Evolutionary conservation across 2,888 invertebrate genomes (phyloP), one percentile per base, ranked within the genome.

Genomic region (Buathra laborator): DNA sequence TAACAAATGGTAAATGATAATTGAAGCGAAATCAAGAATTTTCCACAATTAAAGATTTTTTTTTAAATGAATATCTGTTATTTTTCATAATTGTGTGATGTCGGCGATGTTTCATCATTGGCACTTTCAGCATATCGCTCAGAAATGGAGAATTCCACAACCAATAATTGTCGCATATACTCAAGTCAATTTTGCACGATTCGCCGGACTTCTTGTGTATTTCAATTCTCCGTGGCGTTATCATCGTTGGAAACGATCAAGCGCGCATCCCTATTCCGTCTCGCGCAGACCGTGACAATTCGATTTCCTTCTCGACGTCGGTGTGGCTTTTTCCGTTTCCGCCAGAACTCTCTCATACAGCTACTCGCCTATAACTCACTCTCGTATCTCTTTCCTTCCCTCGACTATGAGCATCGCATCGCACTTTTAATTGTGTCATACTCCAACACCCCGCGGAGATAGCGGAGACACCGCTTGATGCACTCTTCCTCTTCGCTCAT

Each of bases 401-500:
- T 70, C 70, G 48, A 24, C 37, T 44, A 37, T 16, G 37, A 70
- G 68, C 78, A 75, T 81, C 74, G 48, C 78, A 68, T 77, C 84
- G 46, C 75, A 64, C 74, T 84, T 84, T 81, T 78, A 84, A 84
- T 81, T 81, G 84, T 81, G 81, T 84, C 81, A 81, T 68, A 64
- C 68, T 43, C 44, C 56, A 68, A 6, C 51, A 66, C 64, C 43
- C 43, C 53, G 24, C 44, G 46, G 66, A 72, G 78, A 81, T 78
- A 81, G 56, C 70, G 29, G 16, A 72, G 68, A 70, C 78, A 70
- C 81, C 68, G 32, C 51, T 46, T 67, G 51, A 64, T 68, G 72
- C 59, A 74, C 62, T 62, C 81, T 74, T 75, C 64, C 70, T 56
- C 76, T 44, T 72, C 66, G 32, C 29, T 72, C 46, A 66, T 62